Conservation (phyloP, 2,888 invertebrate genomes). For the Galeruca laticollis region DNA sequence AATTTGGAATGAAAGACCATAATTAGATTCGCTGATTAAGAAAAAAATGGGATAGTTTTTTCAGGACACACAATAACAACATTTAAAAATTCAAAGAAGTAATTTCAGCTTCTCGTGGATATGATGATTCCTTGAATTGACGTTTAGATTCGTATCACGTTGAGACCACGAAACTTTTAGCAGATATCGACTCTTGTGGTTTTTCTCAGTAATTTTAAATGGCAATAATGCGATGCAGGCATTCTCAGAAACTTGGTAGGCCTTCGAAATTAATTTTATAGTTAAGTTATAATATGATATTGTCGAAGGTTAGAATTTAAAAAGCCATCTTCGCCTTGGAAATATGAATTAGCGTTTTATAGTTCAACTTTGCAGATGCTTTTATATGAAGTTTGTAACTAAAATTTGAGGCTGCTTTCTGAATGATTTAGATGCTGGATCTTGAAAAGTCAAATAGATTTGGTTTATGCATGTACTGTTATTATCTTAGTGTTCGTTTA, state of each 20-base stretch:
- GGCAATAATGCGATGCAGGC: slow-evolving; percentile 16
- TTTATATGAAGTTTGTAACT: no score
- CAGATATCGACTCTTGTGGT: slow-evolving; percentile 25
- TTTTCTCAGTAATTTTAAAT: slow-evolving; percentile 31
- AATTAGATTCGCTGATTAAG: not conserved
- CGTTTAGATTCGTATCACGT: slow-evolving; percentile 32
- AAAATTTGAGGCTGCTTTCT: no score
- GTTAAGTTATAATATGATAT: not conserved
- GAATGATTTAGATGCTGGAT: no score
- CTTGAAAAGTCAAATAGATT: no score
- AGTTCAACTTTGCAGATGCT: not conserved
- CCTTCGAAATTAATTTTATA: not conserved
- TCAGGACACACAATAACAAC: not conserved
- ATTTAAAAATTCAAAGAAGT: slow-evolving; percentile 23
- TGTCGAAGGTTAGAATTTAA: not conserved
- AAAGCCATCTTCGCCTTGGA: not conserved
- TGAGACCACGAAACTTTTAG: slow-evolving; percentile 33
- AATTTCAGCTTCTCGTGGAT: slow-evolving; percentile 17
- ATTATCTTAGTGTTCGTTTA: no score
- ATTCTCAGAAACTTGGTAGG: slow-evolving; percentile 14
- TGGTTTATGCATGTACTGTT: no score
- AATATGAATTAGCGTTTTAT: not conserved
- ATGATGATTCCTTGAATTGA: slow-evolving; percentile 25
- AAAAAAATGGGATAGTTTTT: not conserved
- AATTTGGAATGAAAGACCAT: not conserved